Evolutionary conservation across 2,888 invertebrate species (phyloP), one percentile per base, ranked within the genome.

Genomic region (Melinaea marsaeus): DNA sequence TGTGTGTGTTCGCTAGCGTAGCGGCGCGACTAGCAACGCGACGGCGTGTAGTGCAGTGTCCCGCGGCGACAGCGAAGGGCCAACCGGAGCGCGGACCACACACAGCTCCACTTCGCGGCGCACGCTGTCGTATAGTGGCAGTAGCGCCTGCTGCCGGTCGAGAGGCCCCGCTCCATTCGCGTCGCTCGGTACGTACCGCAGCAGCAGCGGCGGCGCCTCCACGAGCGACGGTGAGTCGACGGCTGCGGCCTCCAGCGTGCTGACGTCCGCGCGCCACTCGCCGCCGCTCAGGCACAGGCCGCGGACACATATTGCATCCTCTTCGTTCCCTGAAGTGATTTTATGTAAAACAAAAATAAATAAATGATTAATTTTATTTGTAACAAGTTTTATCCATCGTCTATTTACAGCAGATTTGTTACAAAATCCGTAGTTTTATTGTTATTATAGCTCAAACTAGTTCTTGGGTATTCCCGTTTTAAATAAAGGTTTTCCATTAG

Each of bases 251-350:
- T 62, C 60, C 67, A 83, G 73, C 63, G 73, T 78, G 9, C 70
- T 11, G 42, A 7, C 42, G 9, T 37, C 79, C 34, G 33, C 71
- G 34, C 63, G 67, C 82, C 83, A 85, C 70, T 56, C 69, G 9
- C 77, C 83, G 58, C 89, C 90, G 68, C 80, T 65, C 72, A 87
- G 58, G 6, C 74, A 74, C 71, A 89, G 72, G 6, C 86, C 89
- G 45, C 51, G 45, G 70, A 85, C 74, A 42, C 42, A 42, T 9
- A 42, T 42, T 9, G 42, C 6, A 42, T 42, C 42, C 37, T 37
- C 7, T 7, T 9, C 42, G 9, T 42, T 11, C 6, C 9, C 42
- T 42, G 9, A 9, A 3, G 9, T 7, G 42, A 11, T 42, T 42
- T 42, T 2, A 42, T 9, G 9, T 42, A 3, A 42, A 9, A 9